Conservation (phyloP, 2,797 vertebrate species). For the Enteromius unitaeniatus region DNA sequence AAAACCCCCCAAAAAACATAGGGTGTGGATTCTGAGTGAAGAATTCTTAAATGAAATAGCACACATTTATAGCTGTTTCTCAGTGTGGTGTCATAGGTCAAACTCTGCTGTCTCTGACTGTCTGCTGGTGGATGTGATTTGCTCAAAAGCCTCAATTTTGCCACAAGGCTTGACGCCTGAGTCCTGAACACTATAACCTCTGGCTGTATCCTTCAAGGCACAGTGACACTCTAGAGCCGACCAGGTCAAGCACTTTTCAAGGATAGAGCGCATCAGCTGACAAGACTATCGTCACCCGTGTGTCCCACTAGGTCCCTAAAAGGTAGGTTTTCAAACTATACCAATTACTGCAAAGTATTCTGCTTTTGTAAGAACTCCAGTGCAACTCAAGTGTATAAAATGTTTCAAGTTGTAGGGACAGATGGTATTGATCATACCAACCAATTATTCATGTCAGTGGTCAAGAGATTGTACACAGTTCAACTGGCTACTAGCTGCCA, state of each 20-base stretch:
- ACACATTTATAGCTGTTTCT: slow-evolving; percentile 55
- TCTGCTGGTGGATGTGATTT: slow-evolving; percentile 68
- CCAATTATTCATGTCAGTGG: slow-evolving; percentile 70
- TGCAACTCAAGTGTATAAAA: slow-evolving; percentile 61
- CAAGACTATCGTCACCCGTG: slow-evolving; percentile 68
- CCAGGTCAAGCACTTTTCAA: slow-evolving; percentile 74
- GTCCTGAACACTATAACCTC: slow-evolving; percentile 69
- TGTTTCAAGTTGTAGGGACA: slow-evolving; percentile 59
- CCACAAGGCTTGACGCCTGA: slow-evolving; percentile 68
- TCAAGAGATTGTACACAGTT: slow-evolving; percentile 22
- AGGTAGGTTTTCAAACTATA: slow-evolving; percentile 60
- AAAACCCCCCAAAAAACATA: neutral
- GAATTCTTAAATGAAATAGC: neutral
- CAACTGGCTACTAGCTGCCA: slow-evolving; percentile 10
- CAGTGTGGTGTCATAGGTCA: slow-evolving; percentile 51
- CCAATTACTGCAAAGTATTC: slow-evolving; percentile 67
- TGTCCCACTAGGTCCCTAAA: slow-evolving; percentile 58
- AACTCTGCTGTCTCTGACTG: slow-evolving; percentile 62
- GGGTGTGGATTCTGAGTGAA: slow-evolving; percentile 6
- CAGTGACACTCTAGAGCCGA: slow-evolving; percentile 64
- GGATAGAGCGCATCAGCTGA: slow-evolving; percentile 68
- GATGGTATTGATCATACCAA: slow-evolving; percentile 70
- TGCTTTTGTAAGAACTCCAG: slow-evolving; percentile 60
- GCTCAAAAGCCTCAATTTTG: slow-evolving; percentile 69
- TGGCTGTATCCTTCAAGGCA: slow-evolving; percentile 69